phyloP scores from a whole-genome alignment of 2,888 invertebrate genomes.

The Nephrocerus scutellatus region DNA sequence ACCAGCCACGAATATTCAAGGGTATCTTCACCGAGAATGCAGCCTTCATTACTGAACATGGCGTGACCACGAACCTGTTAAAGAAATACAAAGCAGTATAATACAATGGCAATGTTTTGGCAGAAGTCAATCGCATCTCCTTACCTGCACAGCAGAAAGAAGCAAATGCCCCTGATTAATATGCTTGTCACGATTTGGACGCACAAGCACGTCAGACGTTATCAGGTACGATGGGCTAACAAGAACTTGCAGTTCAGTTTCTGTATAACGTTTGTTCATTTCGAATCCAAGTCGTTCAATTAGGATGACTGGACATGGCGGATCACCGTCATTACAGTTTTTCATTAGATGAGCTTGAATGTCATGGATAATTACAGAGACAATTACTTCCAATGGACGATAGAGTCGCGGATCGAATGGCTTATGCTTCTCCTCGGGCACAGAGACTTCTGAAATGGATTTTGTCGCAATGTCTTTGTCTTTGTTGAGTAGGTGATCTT shows the following conservation, averaged over 20 bases:
- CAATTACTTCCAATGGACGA: slow-evolving; percentile 83
- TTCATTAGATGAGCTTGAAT: slow-evolving; percentile 80
- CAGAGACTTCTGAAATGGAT: slow-evolving; percentile 44
- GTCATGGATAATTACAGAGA: slow-evolving; percentile 90
- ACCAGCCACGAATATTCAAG: slow-evolving; percentile 97
- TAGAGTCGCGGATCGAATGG: slow-evolving; percentile 82
- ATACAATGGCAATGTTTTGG: not conserved
- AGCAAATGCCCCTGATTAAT: slow-evolving; percentile 79
- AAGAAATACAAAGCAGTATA: slow-evolving; percentile 21
- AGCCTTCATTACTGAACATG: slow-evolving; percentile 89
- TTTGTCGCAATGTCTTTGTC: slow-evolving; percentile 43
- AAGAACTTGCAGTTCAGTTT: slow-evolving; percentile 84
- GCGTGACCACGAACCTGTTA: slow-evolving; percentile 84
- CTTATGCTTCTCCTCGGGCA: slow-evolving; percentile 56
- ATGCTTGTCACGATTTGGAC: slow-evolving; percentile 62
- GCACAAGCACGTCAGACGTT: slow-evolving; percentile 64
- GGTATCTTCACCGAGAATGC: slow-evolving; percentile 86
- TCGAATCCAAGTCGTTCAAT: slow-evolving; percentile 93
- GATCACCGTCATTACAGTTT: slow-evolving; percentile 84
- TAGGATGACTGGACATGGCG: slow-evolving; percentile 82
- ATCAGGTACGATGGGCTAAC: slow-evolving; percentile 82
- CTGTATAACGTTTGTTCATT: slow-evolving; percentile 88
- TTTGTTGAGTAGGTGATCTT: slow-evolving; percentile 34
- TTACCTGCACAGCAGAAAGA: slow-evolving; percentile 74
- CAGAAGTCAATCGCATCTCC: not conserved